Evolutionary conservation across 2,113 vertebrate genomes (phyloP).

Genomic region (Anarrhichthys ocellatus): DNA sequence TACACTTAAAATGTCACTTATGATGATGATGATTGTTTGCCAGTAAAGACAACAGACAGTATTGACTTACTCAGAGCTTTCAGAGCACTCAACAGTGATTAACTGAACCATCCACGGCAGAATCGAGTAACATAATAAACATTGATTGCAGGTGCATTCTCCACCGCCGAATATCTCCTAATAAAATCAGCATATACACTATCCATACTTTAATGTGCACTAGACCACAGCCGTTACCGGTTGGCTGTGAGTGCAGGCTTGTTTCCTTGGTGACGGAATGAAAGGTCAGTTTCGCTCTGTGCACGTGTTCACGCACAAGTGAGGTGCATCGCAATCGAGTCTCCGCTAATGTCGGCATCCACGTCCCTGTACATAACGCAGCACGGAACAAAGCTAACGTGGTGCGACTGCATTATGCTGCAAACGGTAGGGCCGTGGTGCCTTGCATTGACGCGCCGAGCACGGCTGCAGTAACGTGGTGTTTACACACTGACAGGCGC

Average conservation of each 20-base stretch:
- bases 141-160: slow-evolving; percentile 66
- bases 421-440: slow-evolving; percentile 1
- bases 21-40: slow-evolving; percentile 58
- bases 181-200: slow-evolving; percentile 60
- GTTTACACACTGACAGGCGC: slow-evolving; percentile 48
- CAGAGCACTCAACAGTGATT: slow-evolving; percentile 70
- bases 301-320: slow-evolving; percentile 1
- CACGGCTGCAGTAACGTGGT: slow-evolving; percentile 11
- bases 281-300: slow-evolving; percentile 69
- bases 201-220: slow-evolving; percentile 39
- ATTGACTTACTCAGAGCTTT: slow-evolving; percentile 67
- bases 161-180: slow-evolving; percentile 47
- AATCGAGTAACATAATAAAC: slow-evolving; percentile 65
- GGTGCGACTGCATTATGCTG: neutral
- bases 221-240: slow-evolving; percentile 17
- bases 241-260: slow-evolving; percentile 39
- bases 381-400: slow-evolving; percentile 1
- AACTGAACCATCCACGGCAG: slow-evolving; percentile 46
- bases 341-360: slow-evolving; percentile 10
- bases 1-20: slow-evolving; percentile 40
- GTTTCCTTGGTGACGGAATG: slow-evolving; percentile 79
- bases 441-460: neutral
- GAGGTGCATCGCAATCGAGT: slow-evolving; percentile 8
- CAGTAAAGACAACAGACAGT: slow-evolving; percentile 52
- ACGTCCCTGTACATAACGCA: slow-evolving; percentile 23